phyloP scores from a whole-genome alignment of 2,888 invertebrate species.

The Dioctria rufipes region DNA sequence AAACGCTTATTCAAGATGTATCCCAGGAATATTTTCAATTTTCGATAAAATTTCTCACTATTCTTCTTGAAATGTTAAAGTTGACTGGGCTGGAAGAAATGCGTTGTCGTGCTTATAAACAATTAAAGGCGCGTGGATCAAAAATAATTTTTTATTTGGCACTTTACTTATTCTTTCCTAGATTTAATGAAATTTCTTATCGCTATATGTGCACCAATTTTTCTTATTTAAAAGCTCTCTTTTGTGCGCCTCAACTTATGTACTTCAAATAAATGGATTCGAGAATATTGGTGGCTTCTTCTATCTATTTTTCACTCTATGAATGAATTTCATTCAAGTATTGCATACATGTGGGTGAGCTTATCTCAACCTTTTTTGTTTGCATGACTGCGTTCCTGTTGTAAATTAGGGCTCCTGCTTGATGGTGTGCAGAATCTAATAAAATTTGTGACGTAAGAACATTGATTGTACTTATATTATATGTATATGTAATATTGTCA shows the following conservation, averaged over 20 bases:
- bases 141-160: constrained; percentile 3
- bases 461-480: too few relatives aligned
- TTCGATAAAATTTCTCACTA: too few relatives aligned
- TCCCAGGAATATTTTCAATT: too few relatives aligned
- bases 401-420: too few relatives aligned
- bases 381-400: not conserved
- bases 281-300: too few relatives aligned
- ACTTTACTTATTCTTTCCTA: not conserved
- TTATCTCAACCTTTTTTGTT: not conserved
- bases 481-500: too few relatives aligned
- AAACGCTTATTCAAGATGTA: too few relatives aligned
- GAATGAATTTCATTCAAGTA: not conserved
- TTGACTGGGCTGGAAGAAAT: too few relatives aligned
- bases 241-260: too few relatives aligned
- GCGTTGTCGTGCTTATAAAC: too few relatives aligned
- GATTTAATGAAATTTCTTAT: not conserved
- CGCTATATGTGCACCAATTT: not conserved
- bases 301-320: not conserved
- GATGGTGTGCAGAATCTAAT: not conserved
- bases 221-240: not conserved
- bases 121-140: not conserved
- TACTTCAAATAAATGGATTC: too few relatives aligned
- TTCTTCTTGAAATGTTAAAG: too few relatives aligned
- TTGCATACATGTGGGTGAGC: not conserved
- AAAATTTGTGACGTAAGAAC: not conserved